Evolutionary conservation across 2,797 vertebrate species (phyloP).

Genomic region (Poecile montanus): DNA sequence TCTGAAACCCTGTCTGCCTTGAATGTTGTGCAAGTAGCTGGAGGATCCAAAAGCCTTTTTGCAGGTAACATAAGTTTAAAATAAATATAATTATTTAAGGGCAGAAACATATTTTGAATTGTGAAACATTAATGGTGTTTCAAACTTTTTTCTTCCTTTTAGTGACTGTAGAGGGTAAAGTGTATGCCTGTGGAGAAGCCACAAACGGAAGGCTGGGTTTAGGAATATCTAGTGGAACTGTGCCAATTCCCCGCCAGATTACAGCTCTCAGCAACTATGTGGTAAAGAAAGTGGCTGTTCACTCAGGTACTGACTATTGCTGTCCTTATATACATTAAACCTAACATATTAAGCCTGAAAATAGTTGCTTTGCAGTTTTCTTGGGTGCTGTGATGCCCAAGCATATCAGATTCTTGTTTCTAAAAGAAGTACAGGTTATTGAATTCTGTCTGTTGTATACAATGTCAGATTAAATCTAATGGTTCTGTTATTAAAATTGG

Average conservation of each 20-base stretch:
- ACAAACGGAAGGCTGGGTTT: constrained; percentile 95
- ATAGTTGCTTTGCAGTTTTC: background rate
- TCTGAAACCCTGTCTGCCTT: constrained; percentile 96
- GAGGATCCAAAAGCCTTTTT: constrained; percentile 98
- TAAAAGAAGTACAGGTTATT: background rate
- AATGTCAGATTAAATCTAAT: background rate
- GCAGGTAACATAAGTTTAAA: constrained; percentile 81
- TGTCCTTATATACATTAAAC: rapidly evolving
- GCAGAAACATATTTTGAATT: background rate
- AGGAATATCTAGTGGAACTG: constrained; percentile 94
- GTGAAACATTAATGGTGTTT: background rate
- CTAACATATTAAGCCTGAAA: background rate
- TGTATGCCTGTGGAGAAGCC: constrained; percentile 96
- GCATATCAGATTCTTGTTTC: background rate
- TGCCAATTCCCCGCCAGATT: constrained; percentile 95
- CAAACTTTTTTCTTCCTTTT: background rate
- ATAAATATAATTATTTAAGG: background rate
- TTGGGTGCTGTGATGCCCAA: background rate
- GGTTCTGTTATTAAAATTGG: background rate
- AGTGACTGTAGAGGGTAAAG: constrained; percentile 98
- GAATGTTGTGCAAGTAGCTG: constrained; percentile 97
- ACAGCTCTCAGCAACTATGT: constrained; percentile 96
- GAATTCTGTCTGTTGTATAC: background rate
- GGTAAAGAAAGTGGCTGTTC: constrained; percentile 98
- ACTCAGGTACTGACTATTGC: constrained; percentile 82